Evolutionary conservation across 2,888 invertebrate species (phyloP).

Genomic region (Carcina quercana): DNA sequence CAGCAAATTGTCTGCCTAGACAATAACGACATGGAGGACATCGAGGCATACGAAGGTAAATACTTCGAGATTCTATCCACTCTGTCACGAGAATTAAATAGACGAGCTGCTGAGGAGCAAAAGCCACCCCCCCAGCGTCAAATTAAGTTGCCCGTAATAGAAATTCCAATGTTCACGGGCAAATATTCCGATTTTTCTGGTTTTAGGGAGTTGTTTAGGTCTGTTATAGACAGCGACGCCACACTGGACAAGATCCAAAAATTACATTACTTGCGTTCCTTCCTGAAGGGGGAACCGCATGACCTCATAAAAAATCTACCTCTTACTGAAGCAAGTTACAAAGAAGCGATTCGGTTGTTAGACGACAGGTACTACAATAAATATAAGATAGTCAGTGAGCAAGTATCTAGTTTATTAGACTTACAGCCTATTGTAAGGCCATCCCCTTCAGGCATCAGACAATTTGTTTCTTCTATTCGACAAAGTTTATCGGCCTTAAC

Average conservation of each 20-base stretch:
- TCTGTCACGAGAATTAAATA: neutral
- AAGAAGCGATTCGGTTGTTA: no score
- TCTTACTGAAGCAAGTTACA: neutral
- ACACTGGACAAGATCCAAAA: no score
- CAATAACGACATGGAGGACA: neutral
- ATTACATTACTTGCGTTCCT: slow-evolving; percentile 1
- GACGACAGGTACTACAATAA: neutral
- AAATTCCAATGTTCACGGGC: neutral
- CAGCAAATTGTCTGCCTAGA: no score
- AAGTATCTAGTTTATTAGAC: no score
- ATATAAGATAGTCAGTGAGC: neutral
- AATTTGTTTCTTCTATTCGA: slow-evolving; percentile 4
- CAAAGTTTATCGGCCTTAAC: slow-evolving; percentile 5
- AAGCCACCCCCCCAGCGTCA: neutral
- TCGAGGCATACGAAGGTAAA: neutral
- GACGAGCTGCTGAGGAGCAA: no score
- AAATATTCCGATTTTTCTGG: neutral
- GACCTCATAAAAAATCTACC: neutral
- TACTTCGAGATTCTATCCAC: neutral
- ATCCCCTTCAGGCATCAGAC: no score
- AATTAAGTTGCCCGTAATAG: neutral
- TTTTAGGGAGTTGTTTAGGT: neutral
- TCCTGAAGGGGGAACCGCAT: neutral
- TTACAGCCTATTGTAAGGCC: no score
- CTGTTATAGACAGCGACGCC: no score